Base-by-base conservation (phyloP, 1,140 invertebrate genomes). In the Polypedilum pembai region DNA sequence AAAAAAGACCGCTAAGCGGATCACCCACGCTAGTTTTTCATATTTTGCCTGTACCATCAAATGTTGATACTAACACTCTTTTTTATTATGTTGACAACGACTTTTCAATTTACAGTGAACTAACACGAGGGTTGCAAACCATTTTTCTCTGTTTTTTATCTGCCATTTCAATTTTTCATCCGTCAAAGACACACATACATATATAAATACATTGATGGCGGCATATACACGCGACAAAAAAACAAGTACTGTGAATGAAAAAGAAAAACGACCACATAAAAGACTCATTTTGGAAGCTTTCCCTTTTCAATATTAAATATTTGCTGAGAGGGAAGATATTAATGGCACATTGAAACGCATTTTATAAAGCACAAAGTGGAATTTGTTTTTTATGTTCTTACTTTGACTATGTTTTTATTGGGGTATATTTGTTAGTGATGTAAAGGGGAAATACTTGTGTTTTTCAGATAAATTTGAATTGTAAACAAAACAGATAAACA, bases 201-300 rank as follows among this genome's bases (percentile, higher is more conserved):
- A 33, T 5, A 33, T 5, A 33, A 3, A 56, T 15, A 12, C 45
- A 56, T 56, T 56, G 12, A 56, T 56, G n/a, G 12, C 4, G 12
- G 12, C 12, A 56, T n/a, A n/a, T 56, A 15, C 45, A 56, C 45
- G 45, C 45, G 45, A 56, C 45, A 56, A 15, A 56, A 15, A 56
- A 56, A 56, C 12, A 45, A 45, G 8, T 12, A 45, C 8, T 45
- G 41, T 8, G 41, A 45, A 45, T 12, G 8, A 45, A 15, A 45
- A 56, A 56, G n/a, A 56, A n/a, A 56, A 33, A 56, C 12, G 45
- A n/a, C 45, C 45, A 56, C 45, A 56, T 56, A n/a, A 56, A 56
- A 56, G 45, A 56, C 12, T 56, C 45, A 56, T 56, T 56, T 56
- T 56, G 45, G 45, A 56, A 56, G 45, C 45, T 56, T 56, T 56